phyloP scores from a whole-genome alignment of 2,797 vertebrate genomes.

The Catamblyrhynchus diadema region DNA sequence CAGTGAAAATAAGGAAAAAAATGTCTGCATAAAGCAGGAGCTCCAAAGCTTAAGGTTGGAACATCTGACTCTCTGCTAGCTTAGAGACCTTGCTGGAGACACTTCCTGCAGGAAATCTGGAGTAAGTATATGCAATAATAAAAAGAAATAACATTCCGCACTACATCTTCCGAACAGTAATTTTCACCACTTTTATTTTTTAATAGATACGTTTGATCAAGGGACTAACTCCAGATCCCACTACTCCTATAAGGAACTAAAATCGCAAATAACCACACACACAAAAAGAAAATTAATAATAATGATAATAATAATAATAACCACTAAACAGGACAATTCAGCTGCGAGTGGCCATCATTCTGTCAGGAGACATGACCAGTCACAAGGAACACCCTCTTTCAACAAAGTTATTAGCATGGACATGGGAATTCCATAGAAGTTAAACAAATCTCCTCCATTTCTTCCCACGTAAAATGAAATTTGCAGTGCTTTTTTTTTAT shows the following conservation, averaged over 20 bases:
- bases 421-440: background rate
- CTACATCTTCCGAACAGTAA: background rate
- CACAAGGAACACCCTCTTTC: background rate
- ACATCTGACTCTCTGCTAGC: constrained; percentile 7
- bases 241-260: background rate
- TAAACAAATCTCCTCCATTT: background rate
- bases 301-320: background rate
- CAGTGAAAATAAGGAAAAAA: background rate
- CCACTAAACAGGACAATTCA: background rate
- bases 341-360: background rate
- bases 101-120: constrained; percentile 39
- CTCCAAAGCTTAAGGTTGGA: background rate
- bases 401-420: background rate
- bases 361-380: background rate
- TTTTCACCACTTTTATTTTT: background rate
- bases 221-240: background rate
- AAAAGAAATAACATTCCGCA: background rate
- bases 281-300: background rate
- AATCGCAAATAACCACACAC: background rate
- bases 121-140: background rate
- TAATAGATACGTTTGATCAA: background rate
- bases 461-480: background rate
- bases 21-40: background rate
- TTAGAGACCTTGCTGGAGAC: background rate
- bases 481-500: background rate